Evolutionary conservation across 1,140 invertebrate genomes (phyloP), one percentile per base, ranked within the genome.

Genomic region (Pristionchus pacificus): DNA sequence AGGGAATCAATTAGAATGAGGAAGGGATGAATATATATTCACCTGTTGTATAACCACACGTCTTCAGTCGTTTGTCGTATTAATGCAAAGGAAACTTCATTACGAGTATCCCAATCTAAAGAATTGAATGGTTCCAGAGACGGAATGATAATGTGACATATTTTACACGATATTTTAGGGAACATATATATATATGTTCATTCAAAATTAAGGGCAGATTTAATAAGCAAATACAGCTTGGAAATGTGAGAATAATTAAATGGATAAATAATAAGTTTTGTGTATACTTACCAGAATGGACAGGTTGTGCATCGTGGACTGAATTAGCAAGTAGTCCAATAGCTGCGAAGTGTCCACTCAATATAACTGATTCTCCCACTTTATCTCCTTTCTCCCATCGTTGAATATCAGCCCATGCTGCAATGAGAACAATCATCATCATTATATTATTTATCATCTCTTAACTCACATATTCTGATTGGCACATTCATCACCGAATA

Each of bases 1-100:
- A n/a, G n/a, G n/a, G 3, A 59, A 32, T 25, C 1, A n/a, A n/a
- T n/a, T 24, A 60, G 25, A 24, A 65, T 14, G 65, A 28, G 19
- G 13, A 19, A 57, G 65, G 64, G 55, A 14, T n/a, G n/a, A n/a
- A n/a, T n/a, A 68, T 25, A 2, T 2, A 14, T 25, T 65, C 32
- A 81, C 82, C 82, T 82, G 71, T 83, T 83, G 70, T 83, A 83
- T 24, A 83, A 74, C 81, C 81, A 83, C 31, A 83, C 76, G 60
- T 83, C 81, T 66, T 83, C 80, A 60, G 72, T 72, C 6, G 74
- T 30, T 59, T 82, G 80, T 63, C 75, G 71, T 60, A 81, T 80
- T 30, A 81, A 70, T 13, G 80, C 79, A 65, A 81, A 81, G 2
- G 76, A 78, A 33, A 74, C 74, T 31, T 80, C 67, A 66, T 83